Conservation (phyloP, 1,140 invertebrate genomes). For the Macrocentrus cingulum region DNA sequence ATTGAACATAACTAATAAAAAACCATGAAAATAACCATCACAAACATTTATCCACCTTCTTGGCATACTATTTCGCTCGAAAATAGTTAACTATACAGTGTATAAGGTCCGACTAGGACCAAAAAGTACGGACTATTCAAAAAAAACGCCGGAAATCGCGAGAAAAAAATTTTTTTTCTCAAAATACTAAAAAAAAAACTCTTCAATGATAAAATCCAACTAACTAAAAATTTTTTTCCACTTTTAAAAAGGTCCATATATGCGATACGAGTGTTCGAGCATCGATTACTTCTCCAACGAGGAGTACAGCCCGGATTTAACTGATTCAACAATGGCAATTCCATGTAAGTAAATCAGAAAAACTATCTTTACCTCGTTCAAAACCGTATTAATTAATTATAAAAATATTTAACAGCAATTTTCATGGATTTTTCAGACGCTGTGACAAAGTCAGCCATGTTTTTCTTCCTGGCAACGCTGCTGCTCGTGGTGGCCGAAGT, state of each 20-base stretch:
- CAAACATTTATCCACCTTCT: too few species aligned
- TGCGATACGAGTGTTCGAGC: conserved; percentile 69
- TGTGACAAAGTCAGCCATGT: conserved; percentile 69
- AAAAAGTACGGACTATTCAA: too few species aligned
- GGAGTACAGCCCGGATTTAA: conserved; percentile 80
- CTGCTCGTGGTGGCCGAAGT: conserved; percentile 67
- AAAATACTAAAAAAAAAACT: too few species aligned
- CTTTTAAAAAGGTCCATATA: conserved; percentile 35
- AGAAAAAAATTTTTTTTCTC: too few species aligned
- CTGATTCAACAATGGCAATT: conserved; percentile 85
- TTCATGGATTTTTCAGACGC: conserved; percentile 66
- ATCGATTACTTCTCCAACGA: conserved; percentile 86
- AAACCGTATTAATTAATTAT: too few species aligned
- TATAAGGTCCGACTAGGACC: too few species aligned
- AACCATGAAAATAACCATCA: too few species aligned
- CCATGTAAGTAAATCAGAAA: conserved; percentile 71
- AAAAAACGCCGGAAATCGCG: too few species aligned
- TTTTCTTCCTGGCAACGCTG: conserved; percentile 65
- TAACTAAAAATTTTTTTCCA: neutral
- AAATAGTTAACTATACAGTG: too few species aligned
- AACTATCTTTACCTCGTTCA: conserved; percentile 3
- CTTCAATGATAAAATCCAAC: neutral
- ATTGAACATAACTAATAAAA: too few species aligned
- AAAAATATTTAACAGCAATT: too few species aligned
- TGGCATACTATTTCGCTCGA: too few species aligned